These are phyloP conservation scores for Sarcophaga subvicina DNA, from an alignment of 2,888 invertebrate genomes.

Conservation along the genomic window DNA sequence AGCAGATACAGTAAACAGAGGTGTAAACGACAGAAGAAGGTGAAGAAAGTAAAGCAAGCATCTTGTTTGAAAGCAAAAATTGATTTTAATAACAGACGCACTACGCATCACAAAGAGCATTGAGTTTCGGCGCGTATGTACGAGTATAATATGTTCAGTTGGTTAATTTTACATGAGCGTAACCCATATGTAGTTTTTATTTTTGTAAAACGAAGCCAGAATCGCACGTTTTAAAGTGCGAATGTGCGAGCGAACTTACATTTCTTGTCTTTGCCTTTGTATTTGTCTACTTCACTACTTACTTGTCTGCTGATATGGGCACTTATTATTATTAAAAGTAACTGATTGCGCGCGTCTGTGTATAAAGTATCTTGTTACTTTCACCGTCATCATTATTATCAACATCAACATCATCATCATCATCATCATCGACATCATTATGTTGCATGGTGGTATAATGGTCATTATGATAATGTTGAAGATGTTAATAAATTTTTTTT, in stretches of 20 bases:
- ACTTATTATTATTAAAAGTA: slow-evolving; percentile 67
- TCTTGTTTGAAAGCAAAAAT: slow-evolving; percentile 62
- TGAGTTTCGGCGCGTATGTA: neutral
- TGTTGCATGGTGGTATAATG: slow-evolving; percentile 36
- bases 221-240: slow-evolving; percentile 31
- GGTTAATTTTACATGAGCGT: too few relatives aligned
- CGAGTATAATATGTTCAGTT: too few relatives aligned
- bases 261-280: slow-evolving; percentile 44
- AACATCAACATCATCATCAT: slow-evolving; percentile 33
- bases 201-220: neutral
- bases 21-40: slow-evolving; percentile 5
- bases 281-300: neutral
- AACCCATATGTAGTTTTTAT: neutral
- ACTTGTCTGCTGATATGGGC: slow-evolving; percentile 50
- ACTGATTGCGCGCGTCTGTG: slow-evolving; percentile 61
- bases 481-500: slow-evolving; percentile 6
- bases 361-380: slow-evolving; percentile 72
- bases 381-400: slow-evolving; percentile 65
- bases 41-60: slow-evolving; percentile 60
- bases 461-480: slow-evolving; percentile 44
- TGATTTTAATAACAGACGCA: slow-evolving; percentile 68
- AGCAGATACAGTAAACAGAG: neutral
- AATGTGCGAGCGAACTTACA: slow-evolving; percentile 42
- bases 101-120: slow-evolving; percentile 66
- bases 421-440: slow-evolving; percentile 17